A percentile compares a stretch with the other conserved stretches of the same genome.
These are phyloP conservation scores for Simalia tracyae DNA, from an alignment of 2,797 vertebrate genomes.

Conservation along the genomic window DNA sequence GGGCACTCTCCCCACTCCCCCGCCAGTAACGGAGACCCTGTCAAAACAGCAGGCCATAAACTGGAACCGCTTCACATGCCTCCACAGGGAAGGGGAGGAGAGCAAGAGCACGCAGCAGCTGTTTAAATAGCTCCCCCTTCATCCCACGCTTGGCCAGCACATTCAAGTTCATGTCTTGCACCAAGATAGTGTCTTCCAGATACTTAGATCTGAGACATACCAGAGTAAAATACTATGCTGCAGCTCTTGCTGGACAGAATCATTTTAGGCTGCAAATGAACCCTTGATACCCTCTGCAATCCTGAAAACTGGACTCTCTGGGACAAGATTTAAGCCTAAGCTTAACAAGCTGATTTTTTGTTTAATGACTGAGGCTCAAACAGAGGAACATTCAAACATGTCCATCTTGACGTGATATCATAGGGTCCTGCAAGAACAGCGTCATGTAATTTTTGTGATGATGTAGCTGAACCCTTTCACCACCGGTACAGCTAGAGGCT, in stretches of 20 bases:
- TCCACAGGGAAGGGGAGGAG: not conserved
- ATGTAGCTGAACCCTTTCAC: not conserved
- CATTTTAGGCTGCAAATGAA: not conserved
- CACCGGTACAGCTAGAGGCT: not conserved
- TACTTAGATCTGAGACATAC: not conserved
- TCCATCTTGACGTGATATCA: too few species aligned
- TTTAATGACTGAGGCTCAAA: not conserved
- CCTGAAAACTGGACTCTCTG: not conserved
- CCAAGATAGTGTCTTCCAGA: not conserved
- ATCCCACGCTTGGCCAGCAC: not conserved
- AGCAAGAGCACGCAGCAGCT: conserved; percentile 2
- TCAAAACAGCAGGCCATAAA: not conserved
- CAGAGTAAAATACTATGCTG: not conserved
- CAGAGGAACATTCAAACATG: not conserved
- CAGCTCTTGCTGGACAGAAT: not conserved
- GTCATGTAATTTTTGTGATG: not conserved
- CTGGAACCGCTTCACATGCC: conserved; percentile 20
- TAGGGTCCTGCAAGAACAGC: not conserved
- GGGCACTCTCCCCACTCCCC: not conserved
- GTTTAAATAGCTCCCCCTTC: conserved; percentile 27
- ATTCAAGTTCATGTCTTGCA: not conserved
- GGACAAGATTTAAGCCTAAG: not conserved
- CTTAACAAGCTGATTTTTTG: not conserved
- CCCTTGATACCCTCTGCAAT: not conserved
- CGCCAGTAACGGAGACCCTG: not conserved